Conservation (phyloP, 2,113 vertebrate genomes). For the Apteryx owenii region DNA sequence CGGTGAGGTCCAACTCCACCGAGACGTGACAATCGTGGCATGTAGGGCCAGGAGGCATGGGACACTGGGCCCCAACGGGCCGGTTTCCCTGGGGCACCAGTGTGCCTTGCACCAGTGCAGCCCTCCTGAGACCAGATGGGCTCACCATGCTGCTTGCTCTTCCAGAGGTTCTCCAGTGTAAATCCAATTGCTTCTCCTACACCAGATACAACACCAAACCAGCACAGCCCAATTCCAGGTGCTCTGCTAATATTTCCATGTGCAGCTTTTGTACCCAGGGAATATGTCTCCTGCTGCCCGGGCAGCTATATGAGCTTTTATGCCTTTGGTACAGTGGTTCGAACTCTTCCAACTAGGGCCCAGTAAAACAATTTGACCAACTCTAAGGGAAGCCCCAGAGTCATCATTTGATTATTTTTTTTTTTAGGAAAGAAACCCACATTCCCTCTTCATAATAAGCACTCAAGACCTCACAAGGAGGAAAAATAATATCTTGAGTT, state of each 20-base stretch:
- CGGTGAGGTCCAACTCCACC: neutral
- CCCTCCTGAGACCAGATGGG: too few species aligned
- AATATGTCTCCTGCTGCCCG: fast-evolving
- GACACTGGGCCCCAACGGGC: neutral
- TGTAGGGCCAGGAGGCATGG: neutral
- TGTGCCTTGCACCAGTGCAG: too few species aligned
- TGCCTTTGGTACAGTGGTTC: neutral
- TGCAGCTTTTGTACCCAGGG: neutral
- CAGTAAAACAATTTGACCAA: neutral
- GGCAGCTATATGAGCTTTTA: neutral
- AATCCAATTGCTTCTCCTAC: neutral
- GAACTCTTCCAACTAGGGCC: neutral
- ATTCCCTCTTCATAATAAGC: neutral
- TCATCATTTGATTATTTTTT: neutral
- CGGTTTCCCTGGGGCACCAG: neutral
- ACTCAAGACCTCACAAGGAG: neutral
- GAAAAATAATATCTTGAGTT: conserved; percentile 4
- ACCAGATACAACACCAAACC: neutral
- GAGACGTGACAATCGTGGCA: neutral
- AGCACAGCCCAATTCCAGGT: neutral
- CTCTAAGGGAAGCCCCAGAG: neutral
- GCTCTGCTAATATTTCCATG: neutral
- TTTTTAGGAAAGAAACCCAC: neutral
- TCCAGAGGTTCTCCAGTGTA: neutral
- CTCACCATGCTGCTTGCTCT: neutral